These are phyloP conservation scores for Microctenopoma lineatum DNA, from an alignment of 2,797 vertebrate genomes.

Conservation along the genomic window DNA sequence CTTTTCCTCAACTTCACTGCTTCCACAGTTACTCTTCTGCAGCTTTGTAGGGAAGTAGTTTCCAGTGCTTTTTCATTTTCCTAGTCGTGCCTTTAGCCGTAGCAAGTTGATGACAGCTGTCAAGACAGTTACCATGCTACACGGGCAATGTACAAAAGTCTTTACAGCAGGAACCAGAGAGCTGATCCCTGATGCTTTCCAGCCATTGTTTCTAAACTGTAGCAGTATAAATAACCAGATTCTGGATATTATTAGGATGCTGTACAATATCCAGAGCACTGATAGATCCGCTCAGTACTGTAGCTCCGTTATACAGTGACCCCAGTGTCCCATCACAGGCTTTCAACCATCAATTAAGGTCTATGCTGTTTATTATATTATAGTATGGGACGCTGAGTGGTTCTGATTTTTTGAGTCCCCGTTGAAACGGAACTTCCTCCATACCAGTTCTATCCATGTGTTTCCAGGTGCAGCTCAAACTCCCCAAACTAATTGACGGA, in stretches of 20 bases:
- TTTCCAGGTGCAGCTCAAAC: constrained; percentile 24
- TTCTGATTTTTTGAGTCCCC: constrained; percentile 32
- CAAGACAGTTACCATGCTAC: constrained; percentile 22
- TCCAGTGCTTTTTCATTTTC: constrained; percentile 19
- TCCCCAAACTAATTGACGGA: constrained; percentile 24
- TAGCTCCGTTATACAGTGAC: constrained; percentile 5
- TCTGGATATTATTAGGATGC: constrained; percentile 22
- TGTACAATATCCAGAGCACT: background rate
- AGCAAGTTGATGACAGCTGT: constrained; percentile 43
- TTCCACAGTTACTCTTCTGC: background rate
- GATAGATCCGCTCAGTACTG: background rate
- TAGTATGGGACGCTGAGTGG: constrained; percentile 1
- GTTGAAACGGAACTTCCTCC: background rate
- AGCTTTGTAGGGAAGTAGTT: background rate
- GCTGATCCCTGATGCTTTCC: constrained; percentile 34
- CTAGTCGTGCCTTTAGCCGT: constrained; percentile 15
- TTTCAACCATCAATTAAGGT: background rate
- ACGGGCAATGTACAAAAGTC: constrained; percentile 16
- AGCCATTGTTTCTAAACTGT: constrained; percentile 26
- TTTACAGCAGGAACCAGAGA: constrained; percentile 34
- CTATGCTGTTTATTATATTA: constrained; percentile 4
- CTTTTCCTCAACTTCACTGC: background rate
- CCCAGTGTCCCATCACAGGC: background rate
- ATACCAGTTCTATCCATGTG: background rate
- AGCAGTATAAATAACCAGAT: constrained; percentile 24